Evolutionary conservation across 2,113 vertebrate species (phyloP), one percentile per base, ranked within the genome.

Genomic region (Cavia porcellus): DNA sequence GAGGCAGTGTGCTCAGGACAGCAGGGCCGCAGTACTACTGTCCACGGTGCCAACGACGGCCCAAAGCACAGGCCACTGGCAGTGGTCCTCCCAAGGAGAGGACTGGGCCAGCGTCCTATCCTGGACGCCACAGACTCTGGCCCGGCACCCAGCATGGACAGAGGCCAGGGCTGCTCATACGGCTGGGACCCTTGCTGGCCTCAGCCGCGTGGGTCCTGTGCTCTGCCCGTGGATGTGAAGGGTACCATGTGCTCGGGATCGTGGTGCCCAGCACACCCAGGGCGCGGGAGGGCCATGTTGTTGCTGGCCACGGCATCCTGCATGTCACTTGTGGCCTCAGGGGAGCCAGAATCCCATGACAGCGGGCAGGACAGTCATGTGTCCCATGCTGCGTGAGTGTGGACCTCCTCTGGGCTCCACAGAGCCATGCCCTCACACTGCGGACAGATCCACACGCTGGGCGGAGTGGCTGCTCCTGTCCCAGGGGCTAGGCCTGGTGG

Each of bases 391-490:
- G 6, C 7, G 19, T 47, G 38, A 13, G 66, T 0, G 13, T 7
- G 38, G 10, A 12, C 24, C 10, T 1, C 6, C 62, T 62, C 10
- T 17, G 66, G 72, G 68, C 0, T 1, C 75, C 50, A 24, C 13
- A 15, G 0, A 5, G 82, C 83, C 1, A 1, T 38, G 19, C 59
- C 2, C 55, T 99, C 99, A 99, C 83, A 99, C 99, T 0, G 99
- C 98, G 0, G 99, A 99, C 80, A 99, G 98, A 98, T 99, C 99
- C 57, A 99, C 98, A 19, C 98, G 99, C 98, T 99, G 99, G 25
- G 98, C 99, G 3, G 99, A 99, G 94, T 99, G 99, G 98, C 97
- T 99, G 98, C 99, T 99, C 98, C 99, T 99, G 96, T 99, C 99
- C 99, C 99, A 99, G 5, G 99, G 99, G 98, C 99, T 98, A 98